Base-by-base conservation (phyloP, 2,888 invertebrate genomes). In the Patella depressa region DNA sequence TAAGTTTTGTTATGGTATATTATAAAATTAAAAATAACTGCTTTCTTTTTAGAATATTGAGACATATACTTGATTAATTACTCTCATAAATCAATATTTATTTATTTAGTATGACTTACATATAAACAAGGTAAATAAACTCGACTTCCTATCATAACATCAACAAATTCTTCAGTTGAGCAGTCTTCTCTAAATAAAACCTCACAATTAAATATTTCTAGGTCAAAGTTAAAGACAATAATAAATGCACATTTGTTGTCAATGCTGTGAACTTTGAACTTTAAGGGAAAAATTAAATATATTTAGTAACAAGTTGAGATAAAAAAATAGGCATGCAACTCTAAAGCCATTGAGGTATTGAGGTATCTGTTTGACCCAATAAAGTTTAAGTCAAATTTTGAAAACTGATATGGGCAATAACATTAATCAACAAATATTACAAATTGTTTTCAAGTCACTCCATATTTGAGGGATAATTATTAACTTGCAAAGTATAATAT, bases 41-140 rank as follows among this genome's bases (percentile, higher is more conserved):
- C 24, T 14, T 72, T 19, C 24, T 55, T 11, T n/a, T n/a, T 24
- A 55, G 12, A 57, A 17, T 57, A n/a, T 14, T 45, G 14, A 53
- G 69, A 15, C 5, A 70, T 74, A 75, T 11, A 53, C 9, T 45
- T 45, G 45, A 45, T 45, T 45, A 45, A 45, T 45, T 45, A 45
- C 45, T 45, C 45, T 45, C 45, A 45, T 45, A 45, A 45, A 45
- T 9, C 45, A 45, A 45, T 45, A 45, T 9, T 7, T 45, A 45
- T 45, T 45, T 45, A 9, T 45, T 45, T 45, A 9, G 45, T 9
- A 9, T 24, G 59, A 88, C 90, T 89, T 86, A 92, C 98, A 93
- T 99, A 99, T 77, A 99, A 92, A 92, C 99, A 99, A 76, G 98
- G 98, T 90, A 99, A 93, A 93, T 99, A 98, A 54, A 97, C 96